phyloP scores from a whole-genome alignment of 2,797 vertebrate species.

The Crypturellus tataupa region DNA sequence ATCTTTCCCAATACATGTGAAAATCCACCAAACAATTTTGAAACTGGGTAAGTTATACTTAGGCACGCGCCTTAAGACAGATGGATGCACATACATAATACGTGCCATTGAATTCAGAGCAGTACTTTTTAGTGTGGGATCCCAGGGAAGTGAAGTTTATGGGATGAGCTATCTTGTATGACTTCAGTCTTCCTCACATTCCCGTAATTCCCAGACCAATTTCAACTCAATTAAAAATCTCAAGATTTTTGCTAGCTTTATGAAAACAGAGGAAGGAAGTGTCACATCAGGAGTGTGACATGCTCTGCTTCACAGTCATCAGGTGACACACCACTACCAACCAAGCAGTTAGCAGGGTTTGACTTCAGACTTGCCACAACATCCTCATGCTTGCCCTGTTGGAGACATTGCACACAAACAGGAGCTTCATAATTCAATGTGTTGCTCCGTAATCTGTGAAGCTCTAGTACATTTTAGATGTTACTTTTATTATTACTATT shows the following conservation, averaged over 20 bases:
- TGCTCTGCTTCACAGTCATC: too few species aligned
- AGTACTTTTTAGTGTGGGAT: not conserved
- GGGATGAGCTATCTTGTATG: not conserved
- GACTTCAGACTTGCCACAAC: not conserved
- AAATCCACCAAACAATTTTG: not conserved
- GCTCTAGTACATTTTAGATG: not conserved
- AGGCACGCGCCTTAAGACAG: not conserved
- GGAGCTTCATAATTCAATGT: not conserved
- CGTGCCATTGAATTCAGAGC: not conserved
- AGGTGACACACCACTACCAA: not conserved
- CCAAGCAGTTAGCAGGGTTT: not conserved
- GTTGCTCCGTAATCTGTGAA: not conserved
- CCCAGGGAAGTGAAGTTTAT: not conserved
- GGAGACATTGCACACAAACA: not conserved
- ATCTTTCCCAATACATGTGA: not conserved
- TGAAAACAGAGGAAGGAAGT: not conserved
- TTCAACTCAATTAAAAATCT: not conserved
- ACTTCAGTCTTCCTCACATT: not conserved
- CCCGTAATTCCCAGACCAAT: not conserved
- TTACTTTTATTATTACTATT: not conserved
- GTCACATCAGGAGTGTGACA: not conserved
- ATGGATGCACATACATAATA: fast-evolving
- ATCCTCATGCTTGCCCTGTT: not conserved
- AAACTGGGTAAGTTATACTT: not conserved
- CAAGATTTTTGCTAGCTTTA: not conserved